Evolutionary conservation across 2,797 vertebrate genomes (phyloP).

Genomic region (Acrocephalus scirpaceus): DNA sequence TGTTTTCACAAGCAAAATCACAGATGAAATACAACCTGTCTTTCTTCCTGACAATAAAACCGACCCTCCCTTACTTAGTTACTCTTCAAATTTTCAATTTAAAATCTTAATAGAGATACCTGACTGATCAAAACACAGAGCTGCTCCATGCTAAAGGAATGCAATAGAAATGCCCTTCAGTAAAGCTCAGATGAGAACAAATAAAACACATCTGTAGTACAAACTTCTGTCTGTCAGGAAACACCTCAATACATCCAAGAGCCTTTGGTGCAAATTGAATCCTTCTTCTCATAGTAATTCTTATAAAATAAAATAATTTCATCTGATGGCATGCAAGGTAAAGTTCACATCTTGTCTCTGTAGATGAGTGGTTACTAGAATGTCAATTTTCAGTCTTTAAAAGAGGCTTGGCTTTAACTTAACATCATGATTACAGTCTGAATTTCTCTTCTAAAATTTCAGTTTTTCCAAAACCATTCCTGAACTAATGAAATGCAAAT

Average conservation of each 20-base stretch:
- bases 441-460: background rate
- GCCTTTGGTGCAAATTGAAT: background rate
- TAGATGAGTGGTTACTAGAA: background rate
- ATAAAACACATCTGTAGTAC: background rate
- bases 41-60: background rate
- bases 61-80: background rate
- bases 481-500: background rate
- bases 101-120: background rate
- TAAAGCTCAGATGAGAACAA: background rate
- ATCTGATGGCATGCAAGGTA: background rate
- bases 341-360: background rate
- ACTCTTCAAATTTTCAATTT: background rate
- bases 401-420: background rate
- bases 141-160: background rate
- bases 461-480: background rate
- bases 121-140: background rate
- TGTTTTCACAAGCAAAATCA: background rate
- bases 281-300: background rate
- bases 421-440: background rate
- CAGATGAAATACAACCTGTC: background rate
- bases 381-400: background rate
- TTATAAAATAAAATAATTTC: background rate
- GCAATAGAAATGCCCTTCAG: background rate
- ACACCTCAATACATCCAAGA: fast-evolving
- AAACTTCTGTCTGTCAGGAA: background rate